Evolutionary conservation across 2,888 invertebrate species (phyloP).

Genomic region (Fragum fragum): DNA sequence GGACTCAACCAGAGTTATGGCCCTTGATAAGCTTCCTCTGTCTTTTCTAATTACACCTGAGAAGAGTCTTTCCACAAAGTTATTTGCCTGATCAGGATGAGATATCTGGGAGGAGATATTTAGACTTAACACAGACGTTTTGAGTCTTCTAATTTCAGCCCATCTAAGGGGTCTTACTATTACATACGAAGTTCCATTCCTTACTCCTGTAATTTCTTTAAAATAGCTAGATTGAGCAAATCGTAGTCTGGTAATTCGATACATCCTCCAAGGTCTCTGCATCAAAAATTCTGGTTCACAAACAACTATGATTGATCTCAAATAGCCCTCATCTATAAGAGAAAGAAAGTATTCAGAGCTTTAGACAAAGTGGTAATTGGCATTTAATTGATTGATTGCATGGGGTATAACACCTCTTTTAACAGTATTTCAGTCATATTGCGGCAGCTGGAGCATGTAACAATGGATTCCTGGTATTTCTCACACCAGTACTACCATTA

Average conservation of each 20-base stretch:
- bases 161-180: neutral
- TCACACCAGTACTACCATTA: no score
- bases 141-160: neutral
- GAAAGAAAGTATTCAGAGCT: no score
- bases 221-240: neutral
- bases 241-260: neutral
- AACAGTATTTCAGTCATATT: no score
- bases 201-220: neutral
- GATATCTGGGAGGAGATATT: neutral
- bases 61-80: slow-evolving; percentile 35
- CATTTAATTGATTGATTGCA: no score
- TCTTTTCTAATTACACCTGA: slow-evolving; percentile 80
- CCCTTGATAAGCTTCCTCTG: slow-evolving; percentile 87
- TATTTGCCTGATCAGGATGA: neutral
- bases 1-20: slow-evolving; percentile 88
- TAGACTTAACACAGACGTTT: neutral
- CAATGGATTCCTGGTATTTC: no score
- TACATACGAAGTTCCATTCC: neutral
- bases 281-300: no score
- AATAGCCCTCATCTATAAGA: no score
- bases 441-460: no score
- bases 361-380: no score
- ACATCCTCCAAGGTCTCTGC: neutral
- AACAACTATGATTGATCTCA: no score
- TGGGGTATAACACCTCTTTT: no score